Conservation (phyloP, 2,888 invertebrate species). For the Platycnemis pennipes region DNA sequence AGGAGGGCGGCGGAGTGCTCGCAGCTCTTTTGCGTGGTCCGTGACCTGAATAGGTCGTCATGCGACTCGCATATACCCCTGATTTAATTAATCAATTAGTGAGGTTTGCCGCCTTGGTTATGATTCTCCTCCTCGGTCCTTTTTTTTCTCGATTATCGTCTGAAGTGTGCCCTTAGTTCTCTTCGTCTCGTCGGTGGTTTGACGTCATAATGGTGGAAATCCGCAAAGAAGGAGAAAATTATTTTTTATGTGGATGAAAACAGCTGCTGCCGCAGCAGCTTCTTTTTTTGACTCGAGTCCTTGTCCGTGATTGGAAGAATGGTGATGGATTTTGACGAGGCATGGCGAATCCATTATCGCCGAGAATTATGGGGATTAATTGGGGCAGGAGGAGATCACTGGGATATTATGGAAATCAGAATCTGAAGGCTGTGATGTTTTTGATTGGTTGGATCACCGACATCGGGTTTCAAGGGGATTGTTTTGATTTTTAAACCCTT, state of each 20-base stretch:
- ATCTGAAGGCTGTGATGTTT: no score
- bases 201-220: not conserved
- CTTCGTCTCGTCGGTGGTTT: not conserved
- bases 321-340: no score
- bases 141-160: not conserved
- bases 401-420: no score
- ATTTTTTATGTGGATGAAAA: not conserved
- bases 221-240: not conserved
- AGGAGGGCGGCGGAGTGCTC: not conserved
- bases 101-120: not conserved
- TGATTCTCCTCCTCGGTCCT: not conserved
- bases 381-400: no score
- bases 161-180: not conserved
- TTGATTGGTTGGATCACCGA: no score
- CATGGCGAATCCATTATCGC: no score
- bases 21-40: not conserved
- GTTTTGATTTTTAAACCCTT: no score
- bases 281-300: not conserved
- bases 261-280: not conserved
- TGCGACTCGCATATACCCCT: not conserved
- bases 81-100: conserved; percentile 14
- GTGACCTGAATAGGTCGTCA: not conserved
- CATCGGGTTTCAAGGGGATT: no score
- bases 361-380: no score
- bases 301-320: not conserved